Conservation (phyloP, 2,113 vertebrate species). For the Naja naja region DNA sequence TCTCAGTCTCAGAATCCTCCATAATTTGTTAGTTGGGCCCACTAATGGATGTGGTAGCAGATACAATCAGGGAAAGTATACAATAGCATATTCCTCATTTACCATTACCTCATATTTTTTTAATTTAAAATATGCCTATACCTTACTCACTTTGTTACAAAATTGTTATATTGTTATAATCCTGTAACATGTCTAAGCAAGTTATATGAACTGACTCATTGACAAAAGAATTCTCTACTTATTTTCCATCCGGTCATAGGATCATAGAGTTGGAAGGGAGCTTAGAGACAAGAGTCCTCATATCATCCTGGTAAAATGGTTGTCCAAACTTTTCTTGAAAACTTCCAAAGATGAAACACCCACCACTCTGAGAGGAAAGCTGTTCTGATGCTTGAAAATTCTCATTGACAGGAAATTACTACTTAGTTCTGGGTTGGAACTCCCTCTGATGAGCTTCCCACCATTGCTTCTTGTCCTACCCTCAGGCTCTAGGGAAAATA, state of each 20-base stretch:
- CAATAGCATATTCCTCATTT: background rate
- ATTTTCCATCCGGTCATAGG: background rate
- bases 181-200: background rate
- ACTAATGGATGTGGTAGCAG: background rate
- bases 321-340: background rate
- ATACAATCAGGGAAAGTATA: background rate
- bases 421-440: no score
- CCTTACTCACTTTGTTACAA: background rate
- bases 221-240: background rate
- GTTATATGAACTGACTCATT: background rate
- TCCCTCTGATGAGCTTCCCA: no score
- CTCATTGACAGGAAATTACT: no score
- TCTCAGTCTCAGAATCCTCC: background rate
- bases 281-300: no score
- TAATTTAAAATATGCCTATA: background rate
- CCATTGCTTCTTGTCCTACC: no score
- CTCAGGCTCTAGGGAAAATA: no score
- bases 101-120: background rate
- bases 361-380: no score
- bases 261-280: no score
- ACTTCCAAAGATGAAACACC: background rate
- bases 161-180: background rate
- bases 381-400: no score
- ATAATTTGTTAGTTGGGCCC: background rate
- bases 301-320: background rate